A percentile compares a stretch with the other conserved stretches of the same genome.
phyloP scores from a whole-genome alignment of 2,888 invertebrate genomes.

The Chymomyza procnemis region DNA sequence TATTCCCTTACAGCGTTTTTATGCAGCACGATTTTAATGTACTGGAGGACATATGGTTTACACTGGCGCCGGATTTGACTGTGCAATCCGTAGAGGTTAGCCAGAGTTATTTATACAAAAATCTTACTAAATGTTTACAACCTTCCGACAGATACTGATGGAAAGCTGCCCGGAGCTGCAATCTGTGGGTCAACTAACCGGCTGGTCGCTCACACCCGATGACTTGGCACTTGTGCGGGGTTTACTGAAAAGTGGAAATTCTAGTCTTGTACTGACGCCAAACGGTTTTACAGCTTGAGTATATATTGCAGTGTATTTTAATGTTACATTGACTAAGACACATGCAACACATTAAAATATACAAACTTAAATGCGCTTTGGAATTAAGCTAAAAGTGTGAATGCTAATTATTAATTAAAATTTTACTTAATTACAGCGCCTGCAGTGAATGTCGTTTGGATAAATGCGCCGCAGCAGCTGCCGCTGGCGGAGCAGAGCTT shows the following conservation, averaged over 20 bases:
- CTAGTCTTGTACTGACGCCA: slow-evolving; percentile 83
- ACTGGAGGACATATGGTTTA: slow-evolving; percentile 85
- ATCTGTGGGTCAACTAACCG: slow-evolving; percentile 83
- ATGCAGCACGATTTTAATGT: slow-evolving; percentile 82
- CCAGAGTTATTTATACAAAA: too few relatives aligned
- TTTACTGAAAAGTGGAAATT: slow-evolving; percentile 83
- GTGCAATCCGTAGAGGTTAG: slow-evolving; percentile 81
- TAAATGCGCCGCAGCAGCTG: background rate
- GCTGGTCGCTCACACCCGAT: slow-evolving; percentile 84
- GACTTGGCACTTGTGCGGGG: slow-evolving; percentile 84
- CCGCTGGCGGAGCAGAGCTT: slow-evolving; percentile 24
- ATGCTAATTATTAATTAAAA: background rate
- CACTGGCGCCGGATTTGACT: slow-evolving; percentile 83
- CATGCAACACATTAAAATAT: background rate
- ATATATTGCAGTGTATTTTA: slow-evolving; percentile 34
- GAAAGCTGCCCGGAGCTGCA: slow-evolving; percentile 83
- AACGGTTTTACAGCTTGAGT: slow-evolving; percentile 80
- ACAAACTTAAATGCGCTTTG: slow-evolving; percentile 3
- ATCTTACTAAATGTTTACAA: background rate
- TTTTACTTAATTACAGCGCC: slow-evolving; percentile 51
- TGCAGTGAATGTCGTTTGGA: slow-evolving; percentile 40
- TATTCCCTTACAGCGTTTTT: slow-evolving; percentile 80
- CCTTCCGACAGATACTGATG: slow-evolving; percentile 80
- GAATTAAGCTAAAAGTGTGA: background rate
- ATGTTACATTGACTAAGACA: background rate